A percentile compares a stretch with the other conserved stretches of the same genome.
Evolutionary conservation across 2,113 vertebrate genomes (phyloP).

Genomic region (Smithornis capensis): DNA sequence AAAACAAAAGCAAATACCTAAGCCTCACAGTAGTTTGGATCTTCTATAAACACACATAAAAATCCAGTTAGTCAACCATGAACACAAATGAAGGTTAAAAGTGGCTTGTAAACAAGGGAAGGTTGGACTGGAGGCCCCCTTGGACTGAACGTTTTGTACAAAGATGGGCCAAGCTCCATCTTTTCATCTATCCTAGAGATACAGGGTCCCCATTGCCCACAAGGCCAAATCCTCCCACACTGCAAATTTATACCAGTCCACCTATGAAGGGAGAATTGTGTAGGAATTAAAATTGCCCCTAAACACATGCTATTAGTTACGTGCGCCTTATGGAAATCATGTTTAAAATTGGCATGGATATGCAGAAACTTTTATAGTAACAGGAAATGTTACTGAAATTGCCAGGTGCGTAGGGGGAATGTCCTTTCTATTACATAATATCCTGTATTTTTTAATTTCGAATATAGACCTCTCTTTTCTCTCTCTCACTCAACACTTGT

Average conservation of each 20-base stretch:
- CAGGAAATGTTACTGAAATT: conserved; percentile 37
- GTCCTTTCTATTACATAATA: conserved; percentile 49
- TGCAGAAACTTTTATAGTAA: conserved; percentile 20
- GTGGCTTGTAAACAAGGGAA: not conserved
- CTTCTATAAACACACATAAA: not conserved
- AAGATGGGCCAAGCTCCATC: not conserved
- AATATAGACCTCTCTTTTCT: not conserved
- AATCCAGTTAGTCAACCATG: not conserved
- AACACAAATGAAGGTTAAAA: not conserved
- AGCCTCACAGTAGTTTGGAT: not conserved
- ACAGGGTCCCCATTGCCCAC: not conserved
- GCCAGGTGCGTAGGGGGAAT: conserved; percentile 29
- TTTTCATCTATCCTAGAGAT: not conserved
- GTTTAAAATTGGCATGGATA: conserved; percentile 30
- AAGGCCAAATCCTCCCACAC: not conserved
- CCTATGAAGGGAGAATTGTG: not conserved
- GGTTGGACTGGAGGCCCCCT: not conserved
- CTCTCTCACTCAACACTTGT: not conserved
- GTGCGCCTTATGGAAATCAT: conserved; percentile 8
- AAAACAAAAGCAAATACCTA: not conserved
- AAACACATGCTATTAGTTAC: not conserved
- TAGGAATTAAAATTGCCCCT: not conserved
- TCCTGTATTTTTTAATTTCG: conserved; percentile 33
- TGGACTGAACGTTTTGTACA: not conserved
- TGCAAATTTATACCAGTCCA: not conserved